A percentile compares a stretch with the other conserved stretches of the same genome.
phyloP scores from a whole-genome alignment of 2,113 vertebrate species.

The Leptocoma aspasia region DNA sequence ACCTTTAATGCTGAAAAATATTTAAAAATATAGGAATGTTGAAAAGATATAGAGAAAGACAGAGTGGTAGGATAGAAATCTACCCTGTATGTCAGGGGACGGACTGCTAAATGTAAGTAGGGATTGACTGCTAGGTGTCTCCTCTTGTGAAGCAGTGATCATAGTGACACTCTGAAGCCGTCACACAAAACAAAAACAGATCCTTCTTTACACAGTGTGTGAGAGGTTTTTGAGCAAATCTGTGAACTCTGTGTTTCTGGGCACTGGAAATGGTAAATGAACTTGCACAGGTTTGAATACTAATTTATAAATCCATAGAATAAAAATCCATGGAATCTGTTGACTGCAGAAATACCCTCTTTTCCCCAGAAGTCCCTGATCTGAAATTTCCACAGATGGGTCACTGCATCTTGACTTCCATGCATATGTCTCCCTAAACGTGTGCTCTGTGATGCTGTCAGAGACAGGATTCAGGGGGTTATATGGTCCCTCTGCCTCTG shows the following conservation, averaged over 20 bases:
- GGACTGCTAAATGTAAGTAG: neutral
- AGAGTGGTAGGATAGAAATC: neutral
- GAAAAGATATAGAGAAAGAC: neutral
- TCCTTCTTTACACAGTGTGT: neutral
- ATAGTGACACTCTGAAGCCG: neutral
- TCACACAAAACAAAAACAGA: neutral
- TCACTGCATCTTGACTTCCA: neutral
- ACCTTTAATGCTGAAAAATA: neutral
- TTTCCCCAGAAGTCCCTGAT: neutral
- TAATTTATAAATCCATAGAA: neutral
- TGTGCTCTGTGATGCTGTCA: neutral
- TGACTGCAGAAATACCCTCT: neutral
- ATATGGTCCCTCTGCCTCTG: neutral
- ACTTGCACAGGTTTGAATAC: neutral
- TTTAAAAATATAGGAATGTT: neutral
- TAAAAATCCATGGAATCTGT: neutral
- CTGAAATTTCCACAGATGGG: neutral
- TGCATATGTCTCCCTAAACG: neutral
- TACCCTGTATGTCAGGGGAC: neutral
- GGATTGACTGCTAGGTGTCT: neutral
- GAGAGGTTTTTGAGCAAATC: neutral
- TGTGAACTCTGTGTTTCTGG: neutral
- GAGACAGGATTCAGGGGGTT: neutral
- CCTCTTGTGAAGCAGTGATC: neutral
- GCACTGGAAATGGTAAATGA: neutral